A percentile compares a stretch with the other conserved stretches of the same genome.
Conservation (phyloP, 53 echinoderm and acorn worm species). For the Echinometra lucunter region DNA sequence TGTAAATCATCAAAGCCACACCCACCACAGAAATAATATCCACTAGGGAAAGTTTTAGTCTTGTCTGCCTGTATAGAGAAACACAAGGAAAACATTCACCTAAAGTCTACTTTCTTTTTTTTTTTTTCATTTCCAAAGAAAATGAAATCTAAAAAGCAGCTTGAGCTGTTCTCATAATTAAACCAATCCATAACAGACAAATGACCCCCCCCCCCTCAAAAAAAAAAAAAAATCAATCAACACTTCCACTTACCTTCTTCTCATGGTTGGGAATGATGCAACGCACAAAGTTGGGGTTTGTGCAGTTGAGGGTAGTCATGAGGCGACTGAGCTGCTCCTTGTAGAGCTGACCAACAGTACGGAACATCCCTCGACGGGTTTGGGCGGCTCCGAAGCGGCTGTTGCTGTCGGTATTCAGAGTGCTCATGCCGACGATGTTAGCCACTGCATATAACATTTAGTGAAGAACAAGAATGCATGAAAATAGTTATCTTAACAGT, state of each 20-base stretch:
- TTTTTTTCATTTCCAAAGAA: too few relatives aligned
- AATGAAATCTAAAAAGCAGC: too few relatives aligned
- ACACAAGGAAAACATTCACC: not conserved
- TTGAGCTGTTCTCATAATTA: not conserved
- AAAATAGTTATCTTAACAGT: not conserved
- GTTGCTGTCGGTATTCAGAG: conserved; percentile 76
- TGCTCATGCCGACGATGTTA: conserved; percentile 94
- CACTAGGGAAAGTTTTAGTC: too few relatives aligned
- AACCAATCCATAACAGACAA: not conserved
- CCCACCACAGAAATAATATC: too few relatives aligned
- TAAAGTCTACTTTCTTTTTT: not conserved
- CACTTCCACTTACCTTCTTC: conserved; percentile 80
- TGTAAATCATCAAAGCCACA: too few relatives aligned
- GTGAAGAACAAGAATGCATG: not conserved
- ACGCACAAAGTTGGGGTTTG: conserved; percentile 99
- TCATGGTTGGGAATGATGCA: conserved; percentile 99
- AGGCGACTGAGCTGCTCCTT: conserved; percentile 95
- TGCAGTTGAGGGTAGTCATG: conserved; percentile 95
- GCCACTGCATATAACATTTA: conserved; percentile 64
- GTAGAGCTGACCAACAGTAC: conserved; percentile 97
- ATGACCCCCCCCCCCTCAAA: too few relatives aligned
- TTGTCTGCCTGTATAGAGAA: conserved; percentile 79
- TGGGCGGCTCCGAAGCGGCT: conserved; percentile 83
- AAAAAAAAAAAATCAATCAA: not conserved
- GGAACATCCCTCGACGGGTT: conserved; percentile 97